phyloP scores from a whole-genome alignment of 30 jellyfish, hydroid and myxozoan genomes.

The Nemopilema nomurai region DNA sequence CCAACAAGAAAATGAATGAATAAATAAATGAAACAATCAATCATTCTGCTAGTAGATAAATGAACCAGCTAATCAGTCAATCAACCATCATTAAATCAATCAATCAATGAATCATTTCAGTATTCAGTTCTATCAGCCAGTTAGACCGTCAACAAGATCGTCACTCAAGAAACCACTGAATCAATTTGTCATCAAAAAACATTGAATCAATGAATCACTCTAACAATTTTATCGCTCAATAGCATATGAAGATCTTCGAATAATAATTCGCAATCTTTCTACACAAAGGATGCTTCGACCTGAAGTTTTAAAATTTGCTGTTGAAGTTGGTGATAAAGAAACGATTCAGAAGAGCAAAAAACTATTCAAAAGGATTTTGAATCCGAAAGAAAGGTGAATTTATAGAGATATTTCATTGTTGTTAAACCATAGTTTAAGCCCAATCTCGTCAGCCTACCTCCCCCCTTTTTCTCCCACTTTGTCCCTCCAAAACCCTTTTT shows the following conservation, averaged over 20 bases:
- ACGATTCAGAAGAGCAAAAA: constrained; percentile 4
- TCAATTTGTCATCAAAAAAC: not conserved
- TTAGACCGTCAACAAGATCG: not conserved
- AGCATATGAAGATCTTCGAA: not conserved
- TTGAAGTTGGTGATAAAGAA: constrained; percentile 32
- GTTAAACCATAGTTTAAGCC: too few relatives aligned
- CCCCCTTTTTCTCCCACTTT: not conserved
- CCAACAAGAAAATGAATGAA: too few relatives aligned
- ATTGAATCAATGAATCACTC: not conserved
- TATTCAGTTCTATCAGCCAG: not conserved
- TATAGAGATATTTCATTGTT: too few relatives aligned
- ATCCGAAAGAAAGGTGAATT: constrained; percentile 1
- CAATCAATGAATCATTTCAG: not conserved
- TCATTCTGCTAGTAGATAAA: too few relatives aligned
- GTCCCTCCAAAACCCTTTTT: not conserved
- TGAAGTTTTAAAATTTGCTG: constrained; percentile 18
- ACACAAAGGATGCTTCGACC: not conserved
- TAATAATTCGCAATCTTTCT: not conserved
- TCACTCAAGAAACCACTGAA: not conserved
- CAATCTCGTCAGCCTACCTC: not conserved
- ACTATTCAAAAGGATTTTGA: not conserved
- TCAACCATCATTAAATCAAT: not conserved
- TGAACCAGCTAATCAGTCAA: not conserved
- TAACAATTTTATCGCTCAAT: not conserved
- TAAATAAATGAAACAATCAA: too few relatives aligned